These are phyloP conservation scores for Calonectris borealis DNA, from an alignment of 2,113 vertebrate genomes.

Conservation along the genomic window DNA sequence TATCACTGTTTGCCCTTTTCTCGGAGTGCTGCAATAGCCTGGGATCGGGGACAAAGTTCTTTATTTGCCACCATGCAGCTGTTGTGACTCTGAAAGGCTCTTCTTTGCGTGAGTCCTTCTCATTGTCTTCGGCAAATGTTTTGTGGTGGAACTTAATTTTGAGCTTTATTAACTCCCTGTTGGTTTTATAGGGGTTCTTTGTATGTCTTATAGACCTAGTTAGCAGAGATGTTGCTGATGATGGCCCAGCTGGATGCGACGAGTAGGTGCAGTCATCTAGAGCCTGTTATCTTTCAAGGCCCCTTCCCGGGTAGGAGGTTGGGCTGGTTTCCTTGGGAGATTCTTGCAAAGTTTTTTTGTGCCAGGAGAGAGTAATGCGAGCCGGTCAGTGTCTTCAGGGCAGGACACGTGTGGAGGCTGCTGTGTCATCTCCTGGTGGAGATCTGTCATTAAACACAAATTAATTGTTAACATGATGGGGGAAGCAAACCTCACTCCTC, in stretches of 20 bases:
- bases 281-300: neutral
- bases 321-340: neutral
- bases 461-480: neutral
- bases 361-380: neutral
- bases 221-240: conserved; percentile 1
- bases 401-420: neutral
- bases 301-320: neutral
- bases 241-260: neutral
- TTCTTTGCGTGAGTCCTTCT: neutral
- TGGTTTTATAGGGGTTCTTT: conserved; percentile 14
- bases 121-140: conserved; percentile 34
- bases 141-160: neutral
- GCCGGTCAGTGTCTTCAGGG: neutral
- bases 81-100: neutral
- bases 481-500: neutral
- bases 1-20: neutral
- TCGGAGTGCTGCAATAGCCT: neutral
- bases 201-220: neutral
- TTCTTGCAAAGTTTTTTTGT: neutral
- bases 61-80: conserved; percentile 6
- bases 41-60: neutral
- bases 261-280: neutral
- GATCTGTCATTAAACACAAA: neutral
- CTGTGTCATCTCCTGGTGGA: neutral
- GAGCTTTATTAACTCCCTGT: conserved; percentile 8